Base-by-base conservation (phyloP, 2,888 invertebrate genomes). In the Torymus aiolomorphi region DNA sequence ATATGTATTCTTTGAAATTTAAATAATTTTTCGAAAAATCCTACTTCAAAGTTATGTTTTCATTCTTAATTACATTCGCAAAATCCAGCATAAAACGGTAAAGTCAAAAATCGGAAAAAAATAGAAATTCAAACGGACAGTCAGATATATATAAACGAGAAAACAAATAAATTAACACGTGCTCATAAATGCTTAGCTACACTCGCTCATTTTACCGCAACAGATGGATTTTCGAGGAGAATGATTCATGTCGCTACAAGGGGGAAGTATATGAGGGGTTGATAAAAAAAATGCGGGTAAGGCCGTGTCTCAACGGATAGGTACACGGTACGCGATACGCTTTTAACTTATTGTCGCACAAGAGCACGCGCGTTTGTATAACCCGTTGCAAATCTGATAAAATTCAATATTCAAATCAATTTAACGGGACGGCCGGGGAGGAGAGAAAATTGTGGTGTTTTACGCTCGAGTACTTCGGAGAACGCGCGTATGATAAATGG, bases 401-500 rank as follows among this genome's bases (percentile, higher is more conserved):
- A 63, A 73, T 69, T 76, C 81, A 76, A 81, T 81, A 78, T 81
- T 78, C 78, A 76, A 81, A 78, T 78, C 78, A 54, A 76, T 78
- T 78, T 73, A 78, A 75, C 81, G 78, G 75, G 24, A 77, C 65
- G 73, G 12, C 42, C 2, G 13, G 5, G 20, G 18, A 51, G 20
- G 18, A 12, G 76, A 20, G 52, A 57, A 11, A 10, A 2, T 14
- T 12, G 54, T 16, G 42, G 13, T 16, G 14, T 67, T 76, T 70
- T 63, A 67, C 63, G 72, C 62, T 51, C 51, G 70, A 74, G 59
- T 57, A 63, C 20, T 54, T n/a, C 42, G 16, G 51, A 20, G n/a
- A 31, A 54, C 8, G 42, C 8, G 51, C 56, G 59, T 51, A 77
- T 70, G 80, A 80, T 70, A 74, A 80, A 80, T 77, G 73, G 69